Evolutionary conservation across 2,888 invertebrate species (phyloP).

Genomic region (Eilema griseolum): DNA sequence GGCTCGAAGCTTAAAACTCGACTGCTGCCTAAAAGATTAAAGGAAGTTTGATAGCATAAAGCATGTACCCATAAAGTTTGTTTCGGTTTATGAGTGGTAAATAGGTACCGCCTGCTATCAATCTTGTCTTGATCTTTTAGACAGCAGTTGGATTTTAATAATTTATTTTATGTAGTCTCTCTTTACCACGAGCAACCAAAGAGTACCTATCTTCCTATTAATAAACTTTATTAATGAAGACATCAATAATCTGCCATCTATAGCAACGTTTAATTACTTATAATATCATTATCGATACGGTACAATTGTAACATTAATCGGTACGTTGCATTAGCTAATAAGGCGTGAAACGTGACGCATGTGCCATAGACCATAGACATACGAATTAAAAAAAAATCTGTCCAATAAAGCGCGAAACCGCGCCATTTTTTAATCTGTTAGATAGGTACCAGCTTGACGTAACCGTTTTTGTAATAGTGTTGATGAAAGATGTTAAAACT

Average conservation of each 20-base stretch:
- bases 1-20: no score
- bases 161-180: no score
- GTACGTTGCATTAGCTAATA: constrained; percentile 39
- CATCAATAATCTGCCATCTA: constrained; percentile 11
- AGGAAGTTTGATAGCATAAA: no score
- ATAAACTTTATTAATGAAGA: constrained; percentile 11
- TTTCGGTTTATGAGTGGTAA: no score
- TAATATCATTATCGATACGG: constrained; percentile 22
- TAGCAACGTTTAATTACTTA: constrained; percentile 2
- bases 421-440: constrained; percentile 21
- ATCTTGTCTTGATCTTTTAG: no score
- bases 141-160: no score
- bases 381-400: constrained; percentile 9
- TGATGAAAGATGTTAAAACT: constrained; percentile 18
- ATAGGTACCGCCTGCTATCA: no score
- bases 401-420: constrained; percentile 10
- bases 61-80: no score
- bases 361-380: constrained; percentile 17
- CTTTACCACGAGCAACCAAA: no score
- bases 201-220: no score
- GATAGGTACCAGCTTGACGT: constrained; percentile 15
- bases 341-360: constrained; percentile 41
- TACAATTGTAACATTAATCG: constrained; percentile 36
- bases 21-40: no score
- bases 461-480: constrained; percentile 14